Base-by-base conservation (phyloP, 2,797 vertebrate genomes). In the Syndactyla subalaris region DNA sequence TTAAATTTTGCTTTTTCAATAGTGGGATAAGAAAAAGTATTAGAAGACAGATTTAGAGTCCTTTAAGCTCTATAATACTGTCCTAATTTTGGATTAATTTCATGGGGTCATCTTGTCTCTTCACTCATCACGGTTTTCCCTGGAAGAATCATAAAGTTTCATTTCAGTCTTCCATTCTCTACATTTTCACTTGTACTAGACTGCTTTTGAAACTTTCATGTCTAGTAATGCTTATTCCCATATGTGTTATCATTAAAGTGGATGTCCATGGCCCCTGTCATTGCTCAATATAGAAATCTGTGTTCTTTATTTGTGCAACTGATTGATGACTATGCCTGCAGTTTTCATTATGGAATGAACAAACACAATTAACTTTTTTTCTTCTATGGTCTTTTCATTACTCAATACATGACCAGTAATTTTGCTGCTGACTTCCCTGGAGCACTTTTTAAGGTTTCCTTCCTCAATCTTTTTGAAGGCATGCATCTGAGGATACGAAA, bases 391-490 rank as follows among this genome's bases (percentile, higher is more conserved):
- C 58, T 89, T 92, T 94, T 95, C 85, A 89, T 85, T 93, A 65
- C 78, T 94, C 63, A 92, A n/a, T 68, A 87, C 18, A 89, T 66
- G 68, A 83, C 61, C 75, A 86, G 62, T 88, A 85, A 91, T 95
- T 93, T 92, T 92, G 46, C 49, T 92, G 16, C 66, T 78, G 61
- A 78, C 76, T 92, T 88, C 91, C 89, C 90, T 62, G 43, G 46
- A 88, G 89, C 89, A 48, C 18, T 88, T 89, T 85, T 34, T 27
- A 68, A 41, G 8, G 12, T 94, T 88, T 92, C 39, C 21, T 91
- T 91, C 51, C 70, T 94, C 89, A 89, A 54, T 94, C 89, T 92
- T 89, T 10, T 90, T 80, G 84, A 94, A 92, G 43, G 34, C 46
- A 89, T 91, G 57, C 57, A 61, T 92, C 39, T 85, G 49, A 93